Conservation (phyloP, 2,113 vertebrate species). For the Polypterus senegalus region DNA sequence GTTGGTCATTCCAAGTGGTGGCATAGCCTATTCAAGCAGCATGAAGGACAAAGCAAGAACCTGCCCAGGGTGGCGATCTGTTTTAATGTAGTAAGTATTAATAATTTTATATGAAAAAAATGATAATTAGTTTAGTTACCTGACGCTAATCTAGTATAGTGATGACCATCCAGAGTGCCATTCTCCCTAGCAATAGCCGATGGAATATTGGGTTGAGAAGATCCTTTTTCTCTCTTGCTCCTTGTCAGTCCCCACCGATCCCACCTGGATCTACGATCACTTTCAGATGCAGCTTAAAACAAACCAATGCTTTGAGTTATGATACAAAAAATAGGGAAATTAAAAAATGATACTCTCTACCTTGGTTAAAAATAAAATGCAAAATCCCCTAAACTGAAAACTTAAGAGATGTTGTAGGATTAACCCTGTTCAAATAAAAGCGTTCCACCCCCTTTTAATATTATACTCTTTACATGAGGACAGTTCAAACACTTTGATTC, state of each 20-base stretch:
- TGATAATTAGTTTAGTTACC: conserved; percentile 40
- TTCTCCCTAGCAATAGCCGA: conserved; percentile 62
- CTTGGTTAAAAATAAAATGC: no score
- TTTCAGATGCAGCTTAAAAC: conserved; percentile 28
- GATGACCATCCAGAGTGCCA: conserved; percentile 43
- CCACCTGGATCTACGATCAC: conserved; percentile 66
- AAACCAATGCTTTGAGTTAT: neutral
- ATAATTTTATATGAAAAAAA: neutral
- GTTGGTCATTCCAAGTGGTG: no score
- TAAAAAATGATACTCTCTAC: no score
- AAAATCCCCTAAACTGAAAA: no score
- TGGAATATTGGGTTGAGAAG: conserved; percentile 79
- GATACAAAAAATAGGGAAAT: no score
- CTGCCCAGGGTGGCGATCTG: no score
- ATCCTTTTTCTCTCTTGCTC: conserved; percentile 64
- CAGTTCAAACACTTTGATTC: no score
- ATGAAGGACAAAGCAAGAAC: no score
- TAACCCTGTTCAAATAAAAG: neutral
- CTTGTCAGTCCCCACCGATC: conserved; percentile 82
- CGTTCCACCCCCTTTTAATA: no score
- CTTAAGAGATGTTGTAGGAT: neutral
- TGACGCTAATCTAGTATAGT: conserved; percentile 67
- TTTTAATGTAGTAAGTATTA: no score
- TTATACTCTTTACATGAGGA: no score
- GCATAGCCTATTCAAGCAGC: no score